Base-by-base conservation (phyloP, 2,113 vertebrate species). In the Monopterus albus region DNA sequence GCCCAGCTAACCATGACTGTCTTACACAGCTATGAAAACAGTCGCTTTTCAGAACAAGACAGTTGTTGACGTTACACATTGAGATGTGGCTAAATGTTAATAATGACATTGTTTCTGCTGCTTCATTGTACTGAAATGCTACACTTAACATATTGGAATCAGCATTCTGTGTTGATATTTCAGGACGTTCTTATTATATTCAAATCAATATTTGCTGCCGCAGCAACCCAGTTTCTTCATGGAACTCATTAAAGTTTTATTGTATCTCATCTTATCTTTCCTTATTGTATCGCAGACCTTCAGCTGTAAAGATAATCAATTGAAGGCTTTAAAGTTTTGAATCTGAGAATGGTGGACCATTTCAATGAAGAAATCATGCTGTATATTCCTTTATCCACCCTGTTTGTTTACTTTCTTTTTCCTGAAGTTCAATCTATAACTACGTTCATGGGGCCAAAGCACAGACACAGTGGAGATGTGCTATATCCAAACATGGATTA, bases 181-280 rank as follows among this genome's bases (percentile, higher is more conserved):
- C 62, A 56, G 55, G 65, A 64, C 62, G 40, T 72, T 75, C 62
- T 80, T 67, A 51, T 86, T 79, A 63, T 81, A 78, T 63, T 6
- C 17, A 36, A 29, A n/a, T 81, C 75, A 78, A 73, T 79, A 80
- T 72, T 42, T 74, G 66, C 74, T 66, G 62, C 49, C 14, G 74
- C 72, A 46, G 68, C 52, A 42, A 17, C 39, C 31, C 60, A 47
- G 31, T 56, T 79, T 79, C 59, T 64, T 45, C 26, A 15, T 68
- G 59, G 52, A 51, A 1, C 53, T 84, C 79, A 86, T 87, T 84
- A 78, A 86, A 74, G 33, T 79, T 82, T 82, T 55, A 83, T 87
- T 35, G 57, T 9, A 18, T 64, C 59, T 74, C 70, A 64, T 77
- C 58, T 82, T 29, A 58, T 52, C 61, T 72, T 57, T 50, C 49